Conservation (phyloP, 2,113 vertebrate genomes). For the Tauraco erythrolophus region DNA sequence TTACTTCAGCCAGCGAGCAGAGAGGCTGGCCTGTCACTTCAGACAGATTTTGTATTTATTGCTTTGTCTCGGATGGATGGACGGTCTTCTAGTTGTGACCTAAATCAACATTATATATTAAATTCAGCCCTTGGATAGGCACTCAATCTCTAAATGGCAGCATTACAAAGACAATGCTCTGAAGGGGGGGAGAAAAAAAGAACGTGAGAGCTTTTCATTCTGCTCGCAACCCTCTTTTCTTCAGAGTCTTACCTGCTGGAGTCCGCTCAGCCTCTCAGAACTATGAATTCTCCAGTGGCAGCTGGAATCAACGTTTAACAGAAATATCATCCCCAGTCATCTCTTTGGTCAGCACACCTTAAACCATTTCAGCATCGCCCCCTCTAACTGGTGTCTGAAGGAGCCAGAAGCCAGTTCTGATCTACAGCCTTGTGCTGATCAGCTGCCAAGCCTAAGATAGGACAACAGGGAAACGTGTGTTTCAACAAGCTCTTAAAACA, state of each 20-base stretch:
- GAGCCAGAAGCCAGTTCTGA: background rate
- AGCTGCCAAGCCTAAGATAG: background rate
- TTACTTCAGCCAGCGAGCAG: background rate
- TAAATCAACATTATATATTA: background rate
- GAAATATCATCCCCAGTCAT: background rate
- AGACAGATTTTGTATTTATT: background rate
- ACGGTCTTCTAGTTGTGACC: background rate
- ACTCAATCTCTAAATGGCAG: background rate
- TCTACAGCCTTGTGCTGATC: background rate
- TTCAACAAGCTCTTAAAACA: slow-evolving; percentile 25
- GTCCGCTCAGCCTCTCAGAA: background rate
- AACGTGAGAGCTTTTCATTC: background rate
- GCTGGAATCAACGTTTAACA: background rate
- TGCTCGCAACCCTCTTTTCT: background rate
- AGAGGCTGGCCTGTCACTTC: background rate
- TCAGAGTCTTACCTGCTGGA: background rate
- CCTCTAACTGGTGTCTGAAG: background rate
- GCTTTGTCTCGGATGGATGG: background rate
- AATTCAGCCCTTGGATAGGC: background rate
- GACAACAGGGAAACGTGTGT: background rate
- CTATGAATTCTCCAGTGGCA: background rate
- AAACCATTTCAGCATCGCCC: background rate
- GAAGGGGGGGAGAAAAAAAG: background rate
- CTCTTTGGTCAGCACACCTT: background rate
- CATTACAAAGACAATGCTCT: background rate